Evolutionary conservation across 1,140 invertebrate genomes (phyloP).

Genomic region (Tetragnatha versicolor): DNA sequence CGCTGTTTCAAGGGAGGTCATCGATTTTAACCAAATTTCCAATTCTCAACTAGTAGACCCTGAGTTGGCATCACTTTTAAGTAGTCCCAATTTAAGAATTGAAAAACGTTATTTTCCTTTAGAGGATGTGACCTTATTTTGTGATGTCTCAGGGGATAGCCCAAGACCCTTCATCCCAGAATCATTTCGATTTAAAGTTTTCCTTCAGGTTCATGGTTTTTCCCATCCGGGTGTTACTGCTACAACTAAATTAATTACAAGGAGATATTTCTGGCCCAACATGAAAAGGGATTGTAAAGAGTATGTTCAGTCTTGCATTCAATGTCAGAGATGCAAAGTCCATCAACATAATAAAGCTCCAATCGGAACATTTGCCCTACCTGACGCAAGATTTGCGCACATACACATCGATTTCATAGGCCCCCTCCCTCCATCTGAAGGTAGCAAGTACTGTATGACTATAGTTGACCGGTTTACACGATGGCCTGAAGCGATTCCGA

Average conservation of each 20-base stretch:
- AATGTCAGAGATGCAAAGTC: background rate
- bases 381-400: background rate
- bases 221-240: background rate
- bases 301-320: background rate
- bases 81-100: background rate
- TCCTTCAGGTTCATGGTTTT: background rate
- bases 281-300: background rate
- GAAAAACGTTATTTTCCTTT: background rate
- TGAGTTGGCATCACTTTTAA: background rate
- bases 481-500: slow-evolving; percentile 64
- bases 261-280: background rate
- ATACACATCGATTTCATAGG: slow-evolving; percentile 68
- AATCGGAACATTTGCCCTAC: background rate
- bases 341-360: background rate
- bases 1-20: background rate
- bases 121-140: background rate
- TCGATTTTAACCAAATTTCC: background rate
- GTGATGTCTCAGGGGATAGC: background rate
- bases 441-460: slow-evolving; percentile 63
- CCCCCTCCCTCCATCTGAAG: slow-evolving; percentile 62
- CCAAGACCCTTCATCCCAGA: background rate
- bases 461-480: slow-evolving; percentile 65
- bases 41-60: background rate
- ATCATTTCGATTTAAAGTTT: background rate
- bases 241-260: background rate